Evolutionary conservation across 2,797 vertebrate species (phyloP).

Genomic region (Amblyraja radiata): DNA sequence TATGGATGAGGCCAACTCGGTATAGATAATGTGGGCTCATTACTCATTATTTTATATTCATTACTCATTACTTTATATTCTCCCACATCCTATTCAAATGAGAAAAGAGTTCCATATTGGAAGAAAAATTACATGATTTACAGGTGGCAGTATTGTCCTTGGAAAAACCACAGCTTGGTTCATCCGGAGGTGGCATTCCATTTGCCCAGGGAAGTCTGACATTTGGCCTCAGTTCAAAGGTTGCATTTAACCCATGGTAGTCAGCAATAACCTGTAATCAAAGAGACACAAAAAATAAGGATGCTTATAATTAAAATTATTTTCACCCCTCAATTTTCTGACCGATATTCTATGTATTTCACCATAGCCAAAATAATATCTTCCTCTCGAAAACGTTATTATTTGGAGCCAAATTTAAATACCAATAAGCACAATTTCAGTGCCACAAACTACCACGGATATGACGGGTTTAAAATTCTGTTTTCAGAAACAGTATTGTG

Average conservation of each 20-base stretch:
- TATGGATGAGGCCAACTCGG: too few species aligned
- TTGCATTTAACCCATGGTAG: constrained; percentile 80
- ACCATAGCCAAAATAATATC: background rate
- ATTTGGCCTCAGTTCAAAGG: constrained; percentile 70
- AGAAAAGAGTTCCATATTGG: background rate
- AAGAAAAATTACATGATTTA: constrained; percentile 63
- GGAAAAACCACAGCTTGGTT: constrained; percentile 43
- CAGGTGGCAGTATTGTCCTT: constrained; percentile 51
- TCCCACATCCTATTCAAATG: background rate
- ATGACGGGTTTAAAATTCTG: background rate
- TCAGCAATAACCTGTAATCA: constrained; percentile 75
- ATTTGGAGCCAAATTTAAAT: background rate
- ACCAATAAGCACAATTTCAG: background rate
- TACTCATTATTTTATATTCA: too few species aligned
- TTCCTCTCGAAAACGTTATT: background rate
- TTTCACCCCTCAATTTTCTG: background rate
- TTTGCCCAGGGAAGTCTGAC: constrained; percentile 73
- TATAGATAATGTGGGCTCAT: too few species aligned
- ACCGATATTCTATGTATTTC: background rate
- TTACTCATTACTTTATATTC: background rate
- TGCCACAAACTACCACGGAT: background rate
- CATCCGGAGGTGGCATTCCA: constrained; percentile 58
- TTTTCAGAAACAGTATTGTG: background rate
- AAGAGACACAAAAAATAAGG: constrained; percentile 36
- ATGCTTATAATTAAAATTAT: background rate